phyloP scores from a whole-genome alignment of 2,113 vertebrate genomes.

The Micronycteris hirsuta region DNA sequence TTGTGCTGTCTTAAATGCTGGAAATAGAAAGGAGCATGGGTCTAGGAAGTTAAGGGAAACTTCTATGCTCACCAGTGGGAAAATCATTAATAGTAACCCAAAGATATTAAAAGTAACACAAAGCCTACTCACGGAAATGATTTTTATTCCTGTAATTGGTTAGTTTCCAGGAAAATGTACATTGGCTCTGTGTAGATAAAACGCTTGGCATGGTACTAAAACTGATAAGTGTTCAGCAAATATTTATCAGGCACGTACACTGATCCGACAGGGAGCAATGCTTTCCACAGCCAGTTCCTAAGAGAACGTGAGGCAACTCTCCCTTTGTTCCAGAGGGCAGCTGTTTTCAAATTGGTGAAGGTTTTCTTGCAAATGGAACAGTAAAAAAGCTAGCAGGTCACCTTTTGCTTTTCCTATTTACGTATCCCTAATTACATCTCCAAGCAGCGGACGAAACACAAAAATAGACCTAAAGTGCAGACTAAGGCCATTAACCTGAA shows the following conservation, averaged over 20 bases:
- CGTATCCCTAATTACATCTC: background rate
- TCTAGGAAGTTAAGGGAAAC: background rate
- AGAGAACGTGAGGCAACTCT: constrained; percentile 2
- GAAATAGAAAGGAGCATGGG: background rate
- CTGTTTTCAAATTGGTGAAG: background rate
- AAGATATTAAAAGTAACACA: background rate
- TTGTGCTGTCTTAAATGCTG: background rate
- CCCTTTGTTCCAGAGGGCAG: background rate
- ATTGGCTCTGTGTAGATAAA: constrained; percentile 29
- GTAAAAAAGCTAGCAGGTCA: background rate
- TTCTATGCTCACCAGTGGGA: background rate
- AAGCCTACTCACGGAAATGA: background rate
- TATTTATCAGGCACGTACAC: constrained; percentile 45
- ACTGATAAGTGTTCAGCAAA: constrained; percentile 31
- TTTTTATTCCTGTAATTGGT: background rate
- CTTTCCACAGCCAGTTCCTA: background rate
- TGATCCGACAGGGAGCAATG: background rate
- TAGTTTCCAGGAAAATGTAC: constrained; percentile 15
- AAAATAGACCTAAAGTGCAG: background rate
- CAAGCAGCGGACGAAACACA: background rate
- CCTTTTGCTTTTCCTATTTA: constrained; percentile 14
- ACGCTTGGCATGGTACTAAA: background rate
- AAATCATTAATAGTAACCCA: background rate
- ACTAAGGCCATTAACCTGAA: background rate
- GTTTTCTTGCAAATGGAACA: background rate